Evolutionary conservation across 2,888 invertebrate genomes (phyloP).

Genomic region (Zygogramma bicolorata): DNA sequence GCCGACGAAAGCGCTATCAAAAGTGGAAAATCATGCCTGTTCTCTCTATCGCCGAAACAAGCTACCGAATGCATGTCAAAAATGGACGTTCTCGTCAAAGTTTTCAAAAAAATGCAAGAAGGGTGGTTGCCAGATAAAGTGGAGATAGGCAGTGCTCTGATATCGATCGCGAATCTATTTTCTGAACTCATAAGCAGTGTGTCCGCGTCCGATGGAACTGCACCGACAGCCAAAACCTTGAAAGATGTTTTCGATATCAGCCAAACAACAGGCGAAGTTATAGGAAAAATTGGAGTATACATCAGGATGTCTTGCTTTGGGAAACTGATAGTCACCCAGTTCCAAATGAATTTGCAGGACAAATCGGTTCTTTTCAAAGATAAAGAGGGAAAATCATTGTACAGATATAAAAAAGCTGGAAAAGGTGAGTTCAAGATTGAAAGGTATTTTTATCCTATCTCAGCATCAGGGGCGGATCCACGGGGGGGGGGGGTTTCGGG

Average conservation of each 20-base stretch:
- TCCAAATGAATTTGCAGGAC: constrained; percentile 70
- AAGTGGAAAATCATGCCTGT: constrained; percentile 78
- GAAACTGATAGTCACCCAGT: constrained; percentile 75
- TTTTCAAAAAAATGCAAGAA: constrained; percentile 73
- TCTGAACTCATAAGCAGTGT: constrained; percentile 70
- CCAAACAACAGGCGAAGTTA: constrained; percentile 64
- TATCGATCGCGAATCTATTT: constrained; percentile 74
- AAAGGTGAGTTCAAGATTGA: constrained; percentile 44
- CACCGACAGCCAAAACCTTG: constrained; percentile 70
- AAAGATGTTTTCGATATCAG: constrained; percentile 73
- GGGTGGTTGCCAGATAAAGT: constrained; percentile 75
- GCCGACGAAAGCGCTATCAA: constrained; percentile 34
- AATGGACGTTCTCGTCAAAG: constrained; percentile 71
- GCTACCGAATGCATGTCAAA: constrained; percentile 69
- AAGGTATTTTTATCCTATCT: no score
- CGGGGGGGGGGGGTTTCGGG: no score
- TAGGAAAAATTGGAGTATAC: constrained; percentile 74
- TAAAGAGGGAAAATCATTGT: constrained; percentile 64
- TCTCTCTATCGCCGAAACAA: constrained; percentile 71
- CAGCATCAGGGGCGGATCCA: no score
- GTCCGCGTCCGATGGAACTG: constrained; percentile 58
- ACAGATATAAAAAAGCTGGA: constrained; percentile 62
- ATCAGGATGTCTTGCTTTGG: constrained; percentile 77
- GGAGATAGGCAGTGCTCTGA: constrained; percentile 68
- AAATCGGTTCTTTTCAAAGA: constrained; percentile 67